These are phyloP conservation scores for Aphaenogaster floridana DNA, from an alignment of 1,140 invertebrate genomes.

Conservation along the genomic window DNA sequence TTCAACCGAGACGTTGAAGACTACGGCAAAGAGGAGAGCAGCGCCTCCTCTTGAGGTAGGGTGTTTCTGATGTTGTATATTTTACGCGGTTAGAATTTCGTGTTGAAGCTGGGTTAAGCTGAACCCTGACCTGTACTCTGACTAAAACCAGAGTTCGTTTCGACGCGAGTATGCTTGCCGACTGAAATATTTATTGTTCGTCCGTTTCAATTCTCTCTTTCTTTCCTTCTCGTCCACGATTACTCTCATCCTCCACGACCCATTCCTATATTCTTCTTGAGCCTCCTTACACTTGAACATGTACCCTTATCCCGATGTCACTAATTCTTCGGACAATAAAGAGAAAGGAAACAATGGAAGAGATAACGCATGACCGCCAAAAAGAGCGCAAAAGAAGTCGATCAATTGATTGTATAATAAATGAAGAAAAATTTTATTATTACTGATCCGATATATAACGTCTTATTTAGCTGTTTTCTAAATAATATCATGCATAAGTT, in stretches of 20 bases:
- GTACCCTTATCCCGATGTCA: background rate
- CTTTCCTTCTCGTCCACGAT: too few species aligned
- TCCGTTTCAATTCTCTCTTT: constrained; percentile 11
- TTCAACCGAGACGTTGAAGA: constrained; percentile 5
- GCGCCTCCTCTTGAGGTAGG: background rate
- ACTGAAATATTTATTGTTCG: constrained; percentile 72
- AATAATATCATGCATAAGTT: background rate
- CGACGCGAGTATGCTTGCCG: constrained; percentile 54
- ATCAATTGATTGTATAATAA: background rate
- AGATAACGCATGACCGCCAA: background rate
- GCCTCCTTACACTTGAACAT: background rate
- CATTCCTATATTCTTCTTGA: background rate
- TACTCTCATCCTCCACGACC: background rate
- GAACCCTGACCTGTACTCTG: constrained; percentile 66
- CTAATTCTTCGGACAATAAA: constrained; percentile 16
- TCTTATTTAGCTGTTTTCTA: background rate
- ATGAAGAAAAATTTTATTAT: background rate
- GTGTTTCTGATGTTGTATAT: constrained; percentile 64
- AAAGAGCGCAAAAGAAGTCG: background rate
- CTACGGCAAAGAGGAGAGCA: background rate
- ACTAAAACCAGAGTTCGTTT: constrained; percentile 69
- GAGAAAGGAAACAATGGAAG: constrained; percentile 1
- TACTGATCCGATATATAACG: background rate
- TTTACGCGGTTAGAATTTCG: constrained; percentile 68
- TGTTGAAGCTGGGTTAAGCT: constrained; percentile 59